Percentiles rank a stretch among this genome's conserved stretches.
phyloP scores from a whole-genome alignment of 2,888 invertebrate genomes.

The Copidosoma aretas region DNA sequence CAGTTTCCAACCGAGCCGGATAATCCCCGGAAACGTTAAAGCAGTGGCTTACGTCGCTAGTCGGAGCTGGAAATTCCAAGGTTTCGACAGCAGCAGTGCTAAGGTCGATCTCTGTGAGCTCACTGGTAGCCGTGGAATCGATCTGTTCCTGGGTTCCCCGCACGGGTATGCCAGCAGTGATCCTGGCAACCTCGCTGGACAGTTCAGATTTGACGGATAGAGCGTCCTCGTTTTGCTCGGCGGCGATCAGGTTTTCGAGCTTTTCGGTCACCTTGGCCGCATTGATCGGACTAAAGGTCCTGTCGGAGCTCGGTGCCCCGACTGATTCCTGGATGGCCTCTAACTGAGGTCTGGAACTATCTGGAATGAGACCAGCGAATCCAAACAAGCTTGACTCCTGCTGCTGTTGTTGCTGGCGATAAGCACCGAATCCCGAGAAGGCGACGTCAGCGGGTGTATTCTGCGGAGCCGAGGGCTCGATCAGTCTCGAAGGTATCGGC shows the following conservation, averaged over 20 bases:
- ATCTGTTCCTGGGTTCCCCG: neutral
- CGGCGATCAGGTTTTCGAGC: slow-evolving; percentile 54
- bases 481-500: slow-evolving; percentile 49
- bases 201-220: slow-evolving; percentile 37
- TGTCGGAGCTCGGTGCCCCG: neutral
- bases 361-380: neutral
- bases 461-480: slow-evolving; percentile 56
- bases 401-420: slow-evolving; percentile 40
- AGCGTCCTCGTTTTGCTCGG: slow-evolving; percentile 50
- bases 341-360: neutral
- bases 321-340: slow-evolving; percentile 18
- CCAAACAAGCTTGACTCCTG: neutral
- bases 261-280: slow-evolving; percentile 51
- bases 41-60: neutral
- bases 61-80: neutral
- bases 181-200: slow-evolving; percentile 38
- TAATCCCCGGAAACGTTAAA: neutral
- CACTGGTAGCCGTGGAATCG: slow-evolving; percentile 17
- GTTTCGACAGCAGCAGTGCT: neutral
- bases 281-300: slow-evolving; percentile 31
- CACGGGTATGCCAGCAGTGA: slow-evolving; percentile 33
- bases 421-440: slow-evolving; percentile 49
- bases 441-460: slow-evolving; percentile 56
- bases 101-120: slow-evolving; percentile 46
- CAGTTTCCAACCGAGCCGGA: neutral